phyloP scores from a whole-genome alignment of 2,888 invertebrate genomes.

The Chironomus tentans region DNA sequence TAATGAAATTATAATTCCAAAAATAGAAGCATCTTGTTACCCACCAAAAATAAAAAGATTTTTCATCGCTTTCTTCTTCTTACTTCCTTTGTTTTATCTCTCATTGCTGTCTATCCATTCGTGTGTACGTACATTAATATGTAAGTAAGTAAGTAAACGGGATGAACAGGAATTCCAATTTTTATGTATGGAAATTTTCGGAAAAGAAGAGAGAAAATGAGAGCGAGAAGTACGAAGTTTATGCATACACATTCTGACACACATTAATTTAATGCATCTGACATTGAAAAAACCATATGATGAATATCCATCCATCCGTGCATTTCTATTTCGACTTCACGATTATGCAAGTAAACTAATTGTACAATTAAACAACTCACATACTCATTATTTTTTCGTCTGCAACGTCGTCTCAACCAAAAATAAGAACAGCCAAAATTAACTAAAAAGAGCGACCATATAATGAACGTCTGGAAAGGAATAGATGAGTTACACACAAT shows the following conservation, averaged over 20 bases:
- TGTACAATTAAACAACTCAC: background rate
- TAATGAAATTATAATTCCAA: slow-evolving; percentile 26
- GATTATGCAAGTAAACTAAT: background rate
- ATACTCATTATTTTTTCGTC: background rate
- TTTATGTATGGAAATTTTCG: background rate
- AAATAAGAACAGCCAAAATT: no score
- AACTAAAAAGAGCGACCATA: background rate
- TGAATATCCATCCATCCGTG: background rate
- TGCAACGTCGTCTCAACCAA: background rate
- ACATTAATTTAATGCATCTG: background rate
- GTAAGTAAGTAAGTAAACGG: no score
- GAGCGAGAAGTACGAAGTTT: background rate
- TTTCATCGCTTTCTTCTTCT: background rate
- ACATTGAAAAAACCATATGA: slow-evolving; percentile 5
- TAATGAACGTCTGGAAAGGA: background rate
- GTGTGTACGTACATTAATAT: background rate
- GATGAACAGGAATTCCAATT: background rate
- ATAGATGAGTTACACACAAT: background rate
- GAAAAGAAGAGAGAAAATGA: background rate
- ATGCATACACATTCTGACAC: background rate
- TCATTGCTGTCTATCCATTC: background rate
- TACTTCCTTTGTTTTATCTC: no score
- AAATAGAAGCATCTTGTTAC: slow-evolving; percentile 15
- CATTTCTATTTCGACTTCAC: background rate
- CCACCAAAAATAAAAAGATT: background rate